Conservation (phyloP, 2,888 invertebrate species). For the Sclerodermus sp. region DNA sequence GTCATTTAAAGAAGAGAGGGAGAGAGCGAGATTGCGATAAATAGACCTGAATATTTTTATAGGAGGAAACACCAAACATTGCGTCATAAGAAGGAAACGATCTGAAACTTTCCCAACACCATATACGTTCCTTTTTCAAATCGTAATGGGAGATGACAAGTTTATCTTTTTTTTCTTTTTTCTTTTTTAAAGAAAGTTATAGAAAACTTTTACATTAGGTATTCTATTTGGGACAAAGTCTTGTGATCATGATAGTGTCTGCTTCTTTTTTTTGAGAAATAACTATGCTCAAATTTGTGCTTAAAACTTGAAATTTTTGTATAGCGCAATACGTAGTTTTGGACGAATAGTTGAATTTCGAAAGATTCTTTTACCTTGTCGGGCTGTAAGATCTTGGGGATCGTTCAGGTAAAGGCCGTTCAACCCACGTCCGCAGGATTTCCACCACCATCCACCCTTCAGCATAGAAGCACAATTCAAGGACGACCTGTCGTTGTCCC, state of each 20-base stretch:
- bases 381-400: conserved; percentile 85
- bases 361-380: conserved; percentile 70
- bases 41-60: neutral
- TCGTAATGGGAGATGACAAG: neutral
- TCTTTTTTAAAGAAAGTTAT: too few species aligned
- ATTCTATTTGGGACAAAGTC: too few species aligned
- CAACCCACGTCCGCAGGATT: conserved; percentile 86
- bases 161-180: too few species aligned
- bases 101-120: neutral
- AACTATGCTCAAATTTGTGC: too few species aligned
- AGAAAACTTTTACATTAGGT: too few species aligned
- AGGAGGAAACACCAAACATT: neutral
- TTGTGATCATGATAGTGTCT: too few species aligned
- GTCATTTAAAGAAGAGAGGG: too few species aligned
- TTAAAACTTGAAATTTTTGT: too few species aligned
- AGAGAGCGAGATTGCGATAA: neutral
- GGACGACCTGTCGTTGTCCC: conserved; percentile 88
- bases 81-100: neutral
- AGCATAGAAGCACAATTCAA: conserved; percentile 91
- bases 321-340: neutral
- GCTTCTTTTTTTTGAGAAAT: too few species aligned
- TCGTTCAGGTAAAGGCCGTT: conserved; percentile 88
- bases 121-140: neutral
- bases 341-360: neutral
- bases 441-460: conserved; percentile 96